phyloP scores from a whole-genome alignment of 2,888 invertebrate species.

The Athalia circularis region DNA sequence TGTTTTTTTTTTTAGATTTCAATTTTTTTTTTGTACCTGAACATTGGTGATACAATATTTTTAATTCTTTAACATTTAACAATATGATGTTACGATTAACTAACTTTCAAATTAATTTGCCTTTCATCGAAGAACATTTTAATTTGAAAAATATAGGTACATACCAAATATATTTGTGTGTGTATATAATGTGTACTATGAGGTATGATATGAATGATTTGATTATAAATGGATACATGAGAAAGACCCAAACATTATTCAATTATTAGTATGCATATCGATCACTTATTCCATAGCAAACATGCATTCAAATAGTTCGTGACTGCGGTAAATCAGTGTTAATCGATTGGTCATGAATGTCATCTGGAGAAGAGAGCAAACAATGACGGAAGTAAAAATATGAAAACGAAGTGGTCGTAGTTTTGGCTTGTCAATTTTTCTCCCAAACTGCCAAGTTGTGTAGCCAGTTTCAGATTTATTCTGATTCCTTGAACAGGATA shows the following conservation, averaged over 20 bases:
- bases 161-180: constrained; percentile 11
- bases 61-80: constrained; percentile 36
- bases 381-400: neutral
- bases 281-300: constrained; percentile 36
- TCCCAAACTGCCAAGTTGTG: no score
- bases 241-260: constrained; percentile 27
- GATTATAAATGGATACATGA: constrained; percentile 31
- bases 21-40: constrained; percentile 35
- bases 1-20: neutral
- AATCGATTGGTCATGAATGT: neutral
- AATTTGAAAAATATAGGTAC: constrained; percentile 38
- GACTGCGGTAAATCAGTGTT: neutral
- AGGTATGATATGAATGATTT: constrained; percentile 40
- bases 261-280: constrained; percentile 29
- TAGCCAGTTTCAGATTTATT: no score
- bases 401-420: neutral
- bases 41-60: constrained; percentile 36
- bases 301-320: constrained; percentile 22
- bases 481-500: no score
- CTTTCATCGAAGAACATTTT: constrained; percentile 29
- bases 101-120: constrained; percentile 38
- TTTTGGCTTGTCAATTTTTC: neutral
- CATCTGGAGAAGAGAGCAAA: neutral
- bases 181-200: constrained; percentile 23
- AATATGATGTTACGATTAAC: constrained; percentile 30